Base-by-base conservation (phyloP, 2,888 invertebrate species). In the Erebia palarica region DNA sequence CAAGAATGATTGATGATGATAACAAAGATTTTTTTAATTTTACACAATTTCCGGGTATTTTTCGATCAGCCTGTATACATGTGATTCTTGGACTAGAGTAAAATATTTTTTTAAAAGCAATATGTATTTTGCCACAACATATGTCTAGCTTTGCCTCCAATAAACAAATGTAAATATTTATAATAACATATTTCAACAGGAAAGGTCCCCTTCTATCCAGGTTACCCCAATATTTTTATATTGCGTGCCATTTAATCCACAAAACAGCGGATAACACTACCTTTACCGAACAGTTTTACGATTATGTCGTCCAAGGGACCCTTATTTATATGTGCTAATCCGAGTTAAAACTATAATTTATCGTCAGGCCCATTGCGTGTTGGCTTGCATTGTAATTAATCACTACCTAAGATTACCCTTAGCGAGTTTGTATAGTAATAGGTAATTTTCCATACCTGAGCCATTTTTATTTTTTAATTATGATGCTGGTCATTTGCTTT, bases 341-440 rank as follows among this genome's bases (percentile, higher is more conserved):
- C 64, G 61, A 71, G 59, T 68, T 69, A 73, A 69, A 68, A 69
- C 60, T 44, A 36, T 69, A 71, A 75, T 75, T 72, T 66, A 74
- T 71, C 69, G 68, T 53, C 18, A 69, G 49, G 66, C 58, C 69
- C 27, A 69, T 75, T 68, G 71, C 73, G 71, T 75, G 71, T 65
- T 61, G 51, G 61, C 49, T 60, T 81, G 83, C 82, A 82, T 82
- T 79, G 78, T 81, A 80, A 85, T 85, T 86, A 86, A 84, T 85
- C 83, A 84, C 82, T 84, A 80, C 42, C 55, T 47, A 44, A 66
- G 66, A 66, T 66, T 66, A 66, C 57, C 66, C 18, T 57, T n/a
- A 44, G 57, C 44, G 21, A 57, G 18, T 44, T 58, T 66, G 44
- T n/a, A n/a, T n/a, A n/a, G n/a, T 57, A 66, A 57, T 44, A 21